A percentile compares a stretch with the other conserved stretches of the same genome.
These are phyloP conservation scores for Poeciliopsis retropinna DNA, from an alignment of 2,113 vertebrate species.

Conservation along the genomic window DNA sequence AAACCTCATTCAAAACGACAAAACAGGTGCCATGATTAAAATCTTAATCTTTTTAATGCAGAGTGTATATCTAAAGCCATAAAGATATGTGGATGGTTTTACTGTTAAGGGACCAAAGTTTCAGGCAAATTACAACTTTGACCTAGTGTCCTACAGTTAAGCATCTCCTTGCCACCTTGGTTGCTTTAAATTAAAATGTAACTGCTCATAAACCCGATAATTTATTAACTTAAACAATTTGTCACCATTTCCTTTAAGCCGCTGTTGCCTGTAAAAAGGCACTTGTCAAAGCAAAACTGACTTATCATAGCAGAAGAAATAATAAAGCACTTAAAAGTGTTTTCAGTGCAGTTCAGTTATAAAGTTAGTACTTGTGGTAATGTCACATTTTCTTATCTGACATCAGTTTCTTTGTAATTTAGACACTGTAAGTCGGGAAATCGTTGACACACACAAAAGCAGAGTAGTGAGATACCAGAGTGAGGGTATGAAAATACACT, in stretches of 20 bases:
- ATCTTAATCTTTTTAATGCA: background rate
- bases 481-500: background rate
- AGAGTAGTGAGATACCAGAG: background rate
- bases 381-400: conserved; percentile 15
- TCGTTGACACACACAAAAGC: background rate
- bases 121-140: background rate
- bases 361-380: conserved; percentile 28
- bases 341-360: background rate
- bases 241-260: background rate
- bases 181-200: background rate
- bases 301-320: conserved; percentile 56
- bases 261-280: background rate
- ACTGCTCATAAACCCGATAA: conserved; percentile 8
- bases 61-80: background rate
- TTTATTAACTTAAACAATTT: conserved; percentile 35
- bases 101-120: background rate
- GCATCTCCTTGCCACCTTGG: background rate
- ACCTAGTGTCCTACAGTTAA: background rate
- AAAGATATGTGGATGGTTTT: background rate
- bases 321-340: conserved; percentile 38
- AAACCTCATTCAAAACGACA: background rate
- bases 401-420: conserved; percentile 7
- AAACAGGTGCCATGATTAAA: background rate
- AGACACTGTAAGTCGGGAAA: background rate
- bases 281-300: conserved; percentile 31